phyloP scores from a whole-genome alignment of 2,888 invertebrate species.

The Drosophila longiperda region DNA sequence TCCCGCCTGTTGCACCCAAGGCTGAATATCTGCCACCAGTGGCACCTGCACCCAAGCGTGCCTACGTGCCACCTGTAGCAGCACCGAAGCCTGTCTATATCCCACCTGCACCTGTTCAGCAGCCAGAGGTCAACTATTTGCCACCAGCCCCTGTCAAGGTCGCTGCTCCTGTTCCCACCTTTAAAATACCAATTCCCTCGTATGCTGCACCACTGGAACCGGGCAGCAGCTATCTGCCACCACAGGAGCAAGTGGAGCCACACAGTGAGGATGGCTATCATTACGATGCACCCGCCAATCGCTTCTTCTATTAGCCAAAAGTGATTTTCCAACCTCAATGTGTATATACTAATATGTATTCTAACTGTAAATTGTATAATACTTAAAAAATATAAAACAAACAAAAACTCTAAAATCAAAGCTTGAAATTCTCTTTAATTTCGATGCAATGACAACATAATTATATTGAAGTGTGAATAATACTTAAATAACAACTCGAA shows the following conservation, averaged over 20 bases:
- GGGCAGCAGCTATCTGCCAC: constrained; percentile 65
- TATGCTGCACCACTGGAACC: constrained; percentile 80
- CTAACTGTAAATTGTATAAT: constrained; percentile 33
- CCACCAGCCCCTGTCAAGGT: constrained; percentile 44
- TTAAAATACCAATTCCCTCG: constrained; percentile 79
- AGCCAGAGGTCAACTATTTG: constrained; percentile 50
- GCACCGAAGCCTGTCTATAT: constrained; percentile 45
- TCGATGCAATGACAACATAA: constrained; percentile 54
- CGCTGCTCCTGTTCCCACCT: constrained; percentile 34
- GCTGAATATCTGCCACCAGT: constrained; percentile 53
- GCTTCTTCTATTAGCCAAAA: constrained; percentile 63
- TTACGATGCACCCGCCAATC: constrained; percentile 65
- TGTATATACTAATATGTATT: constrained; percentile 48
- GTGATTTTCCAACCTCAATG: constrained; percentile 31
- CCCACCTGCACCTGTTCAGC: constrained; percentile 55
- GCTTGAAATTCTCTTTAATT: constrained; percentile 37
- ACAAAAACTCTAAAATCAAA: neutral
- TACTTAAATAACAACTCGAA: constrained; percentile 21
- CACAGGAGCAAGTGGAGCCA: constrained; percentile 60
- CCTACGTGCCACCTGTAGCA: constrained; percentile 24
- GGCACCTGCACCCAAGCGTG: constrained; percentile 33
- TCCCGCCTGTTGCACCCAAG: no score
- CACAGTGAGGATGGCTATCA: constrained; percentile 76
- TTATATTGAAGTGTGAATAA: constrained; percentile 36
- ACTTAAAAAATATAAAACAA: constrained; percentile 18